phyloP scores from a whole-genome alignment of 2,113 vertebrate genomes.

The Sylvia atricapilla region DNA sequence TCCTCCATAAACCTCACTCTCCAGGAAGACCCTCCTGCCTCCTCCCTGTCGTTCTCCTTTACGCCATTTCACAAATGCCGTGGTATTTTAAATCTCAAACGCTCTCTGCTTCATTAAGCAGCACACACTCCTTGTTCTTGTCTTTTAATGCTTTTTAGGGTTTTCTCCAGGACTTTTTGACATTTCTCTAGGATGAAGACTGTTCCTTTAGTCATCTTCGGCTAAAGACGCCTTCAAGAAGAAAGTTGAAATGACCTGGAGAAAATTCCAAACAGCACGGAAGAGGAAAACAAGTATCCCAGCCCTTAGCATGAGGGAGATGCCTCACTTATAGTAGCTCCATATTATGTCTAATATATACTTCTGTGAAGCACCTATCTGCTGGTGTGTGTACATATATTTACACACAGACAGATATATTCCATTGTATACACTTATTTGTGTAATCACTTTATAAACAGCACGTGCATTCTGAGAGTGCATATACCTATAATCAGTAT shows the following conservation, averaged over 20 bases:
- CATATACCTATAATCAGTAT: constrained; percentile 17
- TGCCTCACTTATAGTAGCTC: constrained; percentile 28
- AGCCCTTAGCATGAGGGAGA: constrained; percentile 62
- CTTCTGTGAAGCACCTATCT: constrained; percentile 58
- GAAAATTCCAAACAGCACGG: constrained; percentile 70
- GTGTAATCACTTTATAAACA: constrained; percentile 48
- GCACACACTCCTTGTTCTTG: constrained; percentile 53
- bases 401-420: background rate
- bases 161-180: constrained; percentile 72
- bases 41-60: background rate
- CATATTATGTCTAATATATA: constrained; percentile 34
- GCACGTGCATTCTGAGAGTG: constrained; percentile 34
- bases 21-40: background rate
- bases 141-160: constrained; percentile 66
- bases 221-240: constrained; percentile 66
- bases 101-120: constrained; percentile 18
- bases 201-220: constrained; percentile 66
- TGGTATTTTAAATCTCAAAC: constrained; percentile 21
- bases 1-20: background rate
- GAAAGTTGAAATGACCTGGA: constrained; percentile 68
- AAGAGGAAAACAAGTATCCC: constrained; percentile 63
- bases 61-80: background rate
- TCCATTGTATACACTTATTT: constrained; percentile 55
- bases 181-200: constrained; percentile 67
- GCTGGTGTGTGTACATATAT: constrained; percentile 12